Percentiles rank a stretch among this genome's conserved stretches.
Evolutionary conservation across 2,113 vertebrate species (phyloP).

Genomic region (Spermophilus dauricus): DNA sequence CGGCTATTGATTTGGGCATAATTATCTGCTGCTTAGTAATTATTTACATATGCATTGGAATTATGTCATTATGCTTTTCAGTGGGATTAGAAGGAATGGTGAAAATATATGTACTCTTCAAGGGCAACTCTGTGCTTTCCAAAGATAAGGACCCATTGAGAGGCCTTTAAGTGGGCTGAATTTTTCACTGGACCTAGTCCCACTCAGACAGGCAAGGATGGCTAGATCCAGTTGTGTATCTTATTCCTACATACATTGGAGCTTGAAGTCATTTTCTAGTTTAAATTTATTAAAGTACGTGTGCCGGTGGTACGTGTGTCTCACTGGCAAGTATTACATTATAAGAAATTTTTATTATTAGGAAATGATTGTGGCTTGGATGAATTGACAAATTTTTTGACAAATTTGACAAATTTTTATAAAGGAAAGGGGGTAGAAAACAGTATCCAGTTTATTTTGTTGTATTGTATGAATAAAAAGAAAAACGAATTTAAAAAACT

Average conservation of each 20-base stretch:
- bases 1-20: conserved; percentile 89
- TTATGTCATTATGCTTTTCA: conserved; percentile 75
- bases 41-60: conserved; percentile 84
- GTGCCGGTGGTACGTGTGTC: too few species aligned
- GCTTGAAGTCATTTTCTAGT: neutral
- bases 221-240: neutral
- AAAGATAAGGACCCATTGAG: conserved; percentile 65
- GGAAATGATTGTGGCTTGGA: neutral
- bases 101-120: conserved; percentile 61
- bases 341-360: conserved; percentile 23
- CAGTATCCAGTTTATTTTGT: neutral
- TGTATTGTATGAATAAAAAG: too few species aligned
- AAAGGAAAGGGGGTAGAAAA: neutral
- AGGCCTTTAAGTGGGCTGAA: neutral
- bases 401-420: neutral
- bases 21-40: conserved; percentile 89
- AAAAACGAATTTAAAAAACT: too few species aligned
- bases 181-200: conserved; percentile 2
- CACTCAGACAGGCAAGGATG: neutral
- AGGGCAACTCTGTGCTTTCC: conserved; percentile 46
- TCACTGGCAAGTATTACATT: neutral
- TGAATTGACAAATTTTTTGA: neutral
- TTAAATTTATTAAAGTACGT: neutral
- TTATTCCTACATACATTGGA: neutral
- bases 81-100: conserved; percentile 65